Percentiles rank a stretch among this genome's conserved stretches.
phyloP scores from a whole-genome alignment of 2,113 vertebrate genomes.

The Rafetus swinhoei region DNA sequence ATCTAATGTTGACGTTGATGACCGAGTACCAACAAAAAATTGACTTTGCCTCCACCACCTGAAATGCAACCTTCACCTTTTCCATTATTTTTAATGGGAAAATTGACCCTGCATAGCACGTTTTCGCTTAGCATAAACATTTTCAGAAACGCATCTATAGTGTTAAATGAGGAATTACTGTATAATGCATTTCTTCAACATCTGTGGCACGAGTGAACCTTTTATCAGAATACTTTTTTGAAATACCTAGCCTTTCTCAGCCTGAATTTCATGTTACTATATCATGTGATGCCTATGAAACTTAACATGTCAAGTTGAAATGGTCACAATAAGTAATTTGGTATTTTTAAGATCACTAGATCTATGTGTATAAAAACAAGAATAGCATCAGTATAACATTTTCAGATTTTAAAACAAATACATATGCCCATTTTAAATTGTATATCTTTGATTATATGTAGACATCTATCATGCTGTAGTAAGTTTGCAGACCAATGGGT shows the following conservation, averaged over 20 bases:
- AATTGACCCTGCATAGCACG: too few relatives aligned
- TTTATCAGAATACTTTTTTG: conserved; percentile 23
- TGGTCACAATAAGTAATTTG: rapidly evolving
- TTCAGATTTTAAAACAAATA: not conserved
- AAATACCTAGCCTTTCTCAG: conserved; percentile 34
- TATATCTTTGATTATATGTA: not conserved
- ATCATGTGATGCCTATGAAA: not conserved
- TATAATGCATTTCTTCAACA: conserved; percentile 46
- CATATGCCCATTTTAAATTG: not conserved
- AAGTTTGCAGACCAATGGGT: not conserved
- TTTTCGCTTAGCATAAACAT: too few relatives aligned
- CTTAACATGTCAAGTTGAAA: not conserved
- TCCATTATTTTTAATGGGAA: too few relatives aligned
- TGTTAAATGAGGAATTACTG: too few relatives aligned
- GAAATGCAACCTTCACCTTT: too few relatives aligned
- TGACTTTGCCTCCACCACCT: too few relatives aligned
- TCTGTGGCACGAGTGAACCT: conserved; percentile 57
- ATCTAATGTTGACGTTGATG: too few relatives aligned
- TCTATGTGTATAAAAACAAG: not conserved
- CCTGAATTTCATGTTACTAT: not conserved
- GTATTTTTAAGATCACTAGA: conserved; percentile 12
- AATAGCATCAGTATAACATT: not conserved
- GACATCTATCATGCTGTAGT: not conserved
- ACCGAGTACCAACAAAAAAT: too few relatives aligned
- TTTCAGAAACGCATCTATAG: too few relatives aligned